These are phyloP conservation scores for Prionchulus punctatus DNA, from an alignment of 2,888 invertebrate species.

Conservation along the genomic window DNA sequence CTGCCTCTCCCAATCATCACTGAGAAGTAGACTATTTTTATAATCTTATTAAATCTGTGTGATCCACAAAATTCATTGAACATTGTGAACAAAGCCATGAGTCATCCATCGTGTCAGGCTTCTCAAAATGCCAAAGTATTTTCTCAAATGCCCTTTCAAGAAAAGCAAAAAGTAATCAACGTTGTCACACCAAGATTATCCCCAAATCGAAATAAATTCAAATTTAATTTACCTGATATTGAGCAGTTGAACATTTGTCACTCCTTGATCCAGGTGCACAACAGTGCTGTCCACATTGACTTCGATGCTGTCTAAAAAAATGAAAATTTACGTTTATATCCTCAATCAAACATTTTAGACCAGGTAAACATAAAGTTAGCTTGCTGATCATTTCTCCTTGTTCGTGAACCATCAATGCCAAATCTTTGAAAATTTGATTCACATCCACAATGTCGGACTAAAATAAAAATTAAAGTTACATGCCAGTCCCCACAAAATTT, in stretches of 20 bases:
- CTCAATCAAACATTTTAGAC: neutral
- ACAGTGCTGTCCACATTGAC: constrained; percentile 76
- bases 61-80: no score
- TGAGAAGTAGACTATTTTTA: no score
- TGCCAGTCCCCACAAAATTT: no score
- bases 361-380: constrained; percentile 10
- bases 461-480: constrained; percentile 13
- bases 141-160: no score
- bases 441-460: constrained; percentile 75
- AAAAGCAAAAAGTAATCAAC: no score
- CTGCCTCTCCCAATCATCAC: no score
- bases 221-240: constrained; percentile 7
- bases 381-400: constrained; percentile 69
- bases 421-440: constrained; percentile 89
- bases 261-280: constrained; percentile 51
- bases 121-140: no score
- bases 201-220: no score
- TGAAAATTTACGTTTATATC: neutral
- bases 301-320: constrained; percentile 60
- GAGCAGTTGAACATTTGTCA: constrained; percentile 31
- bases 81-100: no score
- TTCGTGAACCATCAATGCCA: constrained; percentile 80
- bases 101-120: no score
- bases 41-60: no score
- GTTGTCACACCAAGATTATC: no score